Evolutionary conservation across 2,113 vertebrate genomes (phyloP), one percentile per base, ranked within the genome.

Genomic region (Stictonetta naevosa): DNA sequence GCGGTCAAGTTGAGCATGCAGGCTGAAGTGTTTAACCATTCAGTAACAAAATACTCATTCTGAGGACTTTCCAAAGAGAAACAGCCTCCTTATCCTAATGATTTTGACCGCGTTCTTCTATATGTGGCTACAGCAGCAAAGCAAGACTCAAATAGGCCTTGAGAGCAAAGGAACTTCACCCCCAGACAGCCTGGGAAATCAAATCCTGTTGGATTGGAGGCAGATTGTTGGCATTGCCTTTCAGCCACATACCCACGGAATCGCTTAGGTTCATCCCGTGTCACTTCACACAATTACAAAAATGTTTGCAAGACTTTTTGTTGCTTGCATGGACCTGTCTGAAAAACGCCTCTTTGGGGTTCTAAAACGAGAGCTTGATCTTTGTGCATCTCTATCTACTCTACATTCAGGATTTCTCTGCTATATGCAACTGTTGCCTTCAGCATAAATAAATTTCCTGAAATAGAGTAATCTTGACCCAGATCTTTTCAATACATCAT

Each of bases 11-110:
- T 42, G 85, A 72, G 42, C 13, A 40, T 2, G 13, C 22, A 5
- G 90, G 74, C 71, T 80, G 9, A 79, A 88, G 48, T n/a, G 0
- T 62, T 92, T 58, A 69, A 62, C 38, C 10, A n/a, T 62, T 74
- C 59, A 63, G 34, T 34, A 55, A 19, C 31, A 87, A 83, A 82
- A 72, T 3, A 63, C 3, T 13, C 15, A 23, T 71, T 92, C 53
- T 67, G 25, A 59, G 46, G 44, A 26, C 6, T 38, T 34, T 10
- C 34, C 60, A 34, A 74, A 38, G 22, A 23, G 20, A 93, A 74
- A 58, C 3, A 11, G 1, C 5, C 1, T 28, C 33, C 4, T 92
- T 62, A 40, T 36, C 50, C 21, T 14, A 22, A 11, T 1, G 4
- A 33, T 64, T 68, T 88, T 90, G 48, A 56, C 42, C 7, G 7